Conservation (phyloP, 2,888 invertebrate genomes). For the Dasypogon diadema region DNA sequence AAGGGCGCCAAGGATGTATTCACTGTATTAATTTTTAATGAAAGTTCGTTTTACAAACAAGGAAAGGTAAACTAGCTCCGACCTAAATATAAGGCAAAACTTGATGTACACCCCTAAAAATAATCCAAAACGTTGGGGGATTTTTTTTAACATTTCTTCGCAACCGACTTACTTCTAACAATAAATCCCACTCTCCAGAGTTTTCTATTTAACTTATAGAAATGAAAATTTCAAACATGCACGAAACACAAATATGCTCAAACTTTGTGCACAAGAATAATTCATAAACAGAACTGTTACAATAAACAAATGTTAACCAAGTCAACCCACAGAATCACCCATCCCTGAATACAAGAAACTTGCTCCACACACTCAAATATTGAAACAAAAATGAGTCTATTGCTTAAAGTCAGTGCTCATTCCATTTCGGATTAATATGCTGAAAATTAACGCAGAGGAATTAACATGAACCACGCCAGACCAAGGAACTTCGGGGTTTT, state of each 20-base stretch:
- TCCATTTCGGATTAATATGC: neutral
- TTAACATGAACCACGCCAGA: neutral
- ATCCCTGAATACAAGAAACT: neutral
- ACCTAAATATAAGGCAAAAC: too few species aligned
- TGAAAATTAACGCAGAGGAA: neutral
- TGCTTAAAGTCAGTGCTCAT: neutral
- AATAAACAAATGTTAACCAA: neutral
- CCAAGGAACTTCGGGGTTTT: too few species aligned
- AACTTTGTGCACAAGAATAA: neutral
- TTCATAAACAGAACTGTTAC: constrained; percentile 3
- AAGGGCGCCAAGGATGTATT: too few species aligned
- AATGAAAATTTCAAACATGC: neutral
- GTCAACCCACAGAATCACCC: neutral
- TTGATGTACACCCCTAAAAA: too few species aligned
- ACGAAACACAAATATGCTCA: neutral
- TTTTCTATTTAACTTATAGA: neutral
- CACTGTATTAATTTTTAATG: too few species aligned
- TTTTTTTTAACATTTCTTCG: too few species aligned
- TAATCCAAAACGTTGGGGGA: too few species aligned
- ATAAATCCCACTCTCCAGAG: too few species aligned
- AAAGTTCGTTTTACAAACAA: too few species aligned
- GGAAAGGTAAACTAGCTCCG: too few species aligned
- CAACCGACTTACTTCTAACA: too few species aligned
- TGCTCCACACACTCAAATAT: neutral
- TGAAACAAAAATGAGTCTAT: neutral